Evolutionary conservation across 2,888 invertebrate species (phyloP).

Genomic region (Trachelus troglodyta): DNA sequence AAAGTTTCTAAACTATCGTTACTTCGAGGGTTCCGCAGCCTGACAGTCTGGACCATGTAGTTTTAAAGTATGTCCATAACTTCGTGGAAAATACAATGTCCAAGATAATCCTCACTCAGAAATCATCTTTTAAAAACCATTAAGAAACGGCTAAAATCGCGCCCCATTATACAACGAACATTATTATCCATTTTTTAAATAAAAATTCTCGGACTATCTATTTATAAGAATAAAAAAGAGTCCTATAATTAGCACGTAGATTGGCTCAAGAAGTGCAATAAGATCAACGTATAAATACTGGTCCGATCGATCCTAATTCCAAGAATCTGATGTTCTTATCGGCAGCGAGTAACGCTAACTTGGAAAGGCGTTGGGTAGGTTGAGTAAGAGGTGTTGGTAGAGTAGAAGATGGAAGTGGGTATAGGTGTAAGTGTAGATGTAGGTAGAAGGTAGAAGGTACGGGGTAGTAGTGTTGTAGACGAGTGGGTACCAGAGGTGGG

Average conservation of each 20-base stretch:
- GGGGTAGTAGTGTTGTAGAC: conserved; percentile 49
- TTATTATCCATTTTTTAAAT: not conserved
- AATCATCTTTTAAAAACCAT: not conserved
- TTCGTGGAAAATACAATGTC: not conserved
- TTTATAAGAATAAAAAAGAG: not conserved
- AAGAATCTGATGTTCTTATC: not conserved
- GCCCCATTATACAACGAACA: not conserved
- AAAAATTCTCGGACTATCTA: not conserved
- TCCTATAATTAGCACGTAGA: not conserved
- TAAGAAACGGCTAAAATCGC: not conserved
- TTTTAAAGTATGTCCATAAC: not conserved
- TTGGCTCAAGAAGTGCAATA: not conserved
- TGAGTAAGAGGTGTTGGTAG: not conserved
- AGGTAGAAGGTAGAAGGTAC: conserved; percentile 15
- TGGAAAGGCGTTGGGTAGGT: not conserved
- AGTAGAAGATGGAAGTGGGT: not conserved
- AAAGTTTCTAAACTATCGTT: conserved; percentile 64
- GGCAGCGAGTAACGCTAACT: not conserved
- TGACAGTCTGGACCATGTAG: not conserved
- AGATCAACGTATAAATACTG: not conserved
- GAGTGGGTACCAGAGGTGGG: conserved; percentile 64
- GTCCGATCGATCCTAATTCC: not conserved
- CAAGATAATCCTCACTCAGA: not conserved
- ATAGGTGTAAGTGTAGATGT: not conserved
- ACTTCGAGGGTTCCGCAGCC: conserved; percentile 22